Evolutionary conservation across 2,113 vertebrate genomes (phyloP).

Genomic region (Proterorhinus semilunaris): DNA sequence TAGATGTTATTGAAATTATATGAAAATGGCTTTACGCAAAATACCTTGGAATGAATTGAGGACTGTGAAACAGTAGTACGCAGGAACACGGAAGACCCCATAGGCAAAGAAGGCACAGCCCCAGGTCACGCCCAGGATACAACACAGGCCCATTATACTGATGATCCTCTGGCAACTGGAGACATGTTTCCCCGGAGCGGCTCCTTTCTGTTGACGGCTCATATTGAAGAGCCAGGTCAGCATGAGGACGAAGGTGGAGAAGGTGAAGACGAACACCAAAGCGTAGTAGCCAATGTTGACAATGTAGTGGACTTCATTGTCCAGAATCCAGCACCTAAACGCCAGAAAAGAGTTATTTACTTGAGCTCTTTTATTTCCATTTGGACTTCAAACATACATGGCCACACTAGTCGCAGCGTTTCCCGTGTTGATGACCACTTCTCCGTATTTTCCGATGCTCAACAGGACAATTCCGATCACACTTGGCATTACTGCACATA

Average conservation of each 20-base stretch:
- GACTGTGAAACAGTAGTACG: slow-evolving; percentile 71
- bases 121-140: slow-evolving; percentile 71
- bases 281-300: slow-evolving; percentile 74
- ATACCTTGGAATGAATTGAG: slow-evolving; percentile 77
- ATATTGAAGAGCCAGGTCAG: slow-evolving; percentile 54
- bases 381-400: slow-evolving; percentile 56
- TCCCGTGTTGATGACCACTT: slow-evolving; percentile 26
- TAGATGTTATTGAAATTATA: background rate
- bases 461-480: slow-evolving; percentile 40
- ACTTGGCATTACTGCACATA: slow-evolving; percentile 54
- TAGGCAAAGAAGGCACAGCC: slow-evolving; percentile 71
- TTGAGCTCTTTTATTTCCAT: background rate
- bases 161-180: slow-evolving; percentile 1
- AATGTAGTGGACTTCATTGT: slow-evolving; percentile 44
- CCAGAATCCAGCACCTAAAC: slow-evolving; percentile 74
- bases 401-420: background rate
- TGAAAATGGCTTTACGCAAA: background rate
- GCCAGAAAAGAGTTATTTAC: background rate
- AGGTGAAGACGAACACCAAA: slow-evolving; percentile 69
- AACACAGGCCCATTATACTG: slow-evolving; percentile 64
- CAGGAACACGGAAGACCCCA: slow-evolving; percentile 46
- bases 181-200: rapidly evolving
- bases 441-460: slow-evolving; percentile 55
- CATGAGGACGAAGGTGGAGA: slow-evolving; percentile 55
- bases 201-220: background rate